These are phyloP conservation scores for Epizoanthus stellaris DNA, from an alignment of 92 coral and sea anemone genomes.

Conservation along the genomic window DNA sequence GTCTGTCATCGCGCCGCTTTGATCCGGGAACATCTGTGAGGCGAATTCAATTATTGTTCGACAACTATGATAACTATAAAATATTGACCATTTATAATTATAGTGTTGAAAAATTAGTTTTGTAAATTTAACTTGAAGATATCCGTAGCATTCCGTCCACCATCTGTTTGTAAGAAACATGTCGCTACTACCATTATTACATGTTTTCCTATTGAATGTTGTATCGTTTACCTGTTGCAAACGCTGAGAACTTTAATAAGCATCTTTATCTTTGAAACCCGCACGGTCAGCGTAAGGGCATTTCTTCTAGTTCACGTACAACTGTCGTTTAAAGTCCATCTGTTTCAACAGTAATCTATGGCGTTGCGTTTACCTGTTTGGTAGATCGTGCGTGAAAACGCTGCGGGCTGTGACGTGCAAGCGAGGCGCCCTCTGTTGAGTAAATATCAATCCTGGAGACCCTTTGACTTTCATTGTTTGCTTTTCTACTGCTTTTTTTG, in stretches of 20 bases:
- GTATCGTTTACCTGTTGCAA: neutral
- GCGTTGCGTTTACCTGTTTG: neutral
- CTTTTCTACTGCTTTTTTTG: too few relatives aligned
- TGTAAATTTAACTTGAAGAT: neutral
- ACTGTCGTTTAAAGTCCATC: neutral
- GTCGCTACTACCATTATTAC: neutral
- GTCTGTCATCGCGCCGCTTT: too few relatives aligned
- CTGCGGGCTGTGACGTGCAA: too few relatives aligned
- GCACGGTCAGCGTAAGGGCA: neutral
- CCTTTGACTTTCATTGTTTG: too few relatives aligned
- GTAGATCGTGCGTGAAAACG: neutral
- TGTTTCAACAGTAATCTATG: neutral
- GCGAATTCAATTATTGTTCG: neutral
- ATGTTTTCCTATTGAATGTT: neutral
- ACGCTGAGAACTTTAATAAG: neutral
- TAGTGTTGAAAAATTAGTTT: neutral
- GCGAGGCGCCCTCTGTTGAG: too few relatives aligned
- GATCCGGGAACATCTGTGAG: slow-evolving; percentile 12
- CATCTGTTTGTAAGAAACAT: slow-evolving; percentile 1
- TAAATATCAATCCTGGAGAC: too few relatives aligned
- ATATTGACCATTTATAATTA: neutral
- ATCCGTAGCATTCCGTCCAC: neutral
- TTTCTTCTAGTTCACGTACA: neutral
- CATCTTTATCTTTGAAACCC: neutral
- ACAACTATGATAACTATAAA: neutral